Conservation (phyloP, 2,888 invertebrate species). For the Drosophila crucigera region DNA sequence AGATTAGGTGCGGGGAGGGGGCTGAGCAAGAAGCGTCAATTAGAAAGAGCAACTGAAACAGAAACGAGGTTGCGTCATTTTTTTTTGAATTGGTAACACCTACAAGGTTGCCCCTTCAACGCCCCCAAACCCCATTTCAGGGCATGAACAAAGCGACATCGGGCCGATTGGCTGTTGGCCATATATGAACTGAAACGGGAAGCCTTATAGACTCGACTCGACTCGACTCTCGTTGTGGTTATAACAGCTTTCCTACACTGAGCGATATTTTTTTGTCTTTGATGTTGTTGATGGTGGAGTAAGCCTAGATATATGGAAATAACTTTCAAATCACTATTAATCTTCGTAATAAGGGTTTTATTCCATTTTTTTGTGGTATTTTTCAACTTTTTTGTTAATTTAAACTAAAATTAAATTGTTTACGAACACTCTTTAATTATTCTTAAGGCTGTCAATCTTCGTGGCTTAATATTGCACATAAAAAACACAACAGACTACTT, state of each 20-base stretch:
- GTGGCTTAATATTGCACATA: neutral
- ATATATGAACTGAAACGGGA: constrained; percentile 63
- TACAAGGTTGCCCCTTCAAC: constrained; percentile 30
- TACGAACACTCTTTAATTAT: neutral
- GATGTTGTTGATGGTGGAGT: neutral
- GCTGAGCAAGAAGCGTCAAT: constrained; percentile 31
- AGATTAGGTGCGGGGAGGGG: constrained; percentile 59
- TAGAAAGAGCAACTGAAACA: neutral
- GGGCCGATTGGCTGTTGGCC: constrained; percentile 37
- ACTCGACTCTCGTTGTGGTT: constrained; percentile 42
- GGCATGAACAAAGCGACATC: constrained; percentile 25
- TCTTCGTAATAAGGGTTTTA: neutral
- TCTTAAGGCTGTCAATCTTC: neutral
- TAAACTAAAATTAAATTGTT: neutral
- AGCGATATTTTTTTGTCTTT: neutral
- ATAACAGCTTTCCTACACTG: constrained; percentile 34
- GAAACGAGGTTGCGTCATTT: constrained; percentile 54
- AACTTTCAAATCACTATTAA: neutral
- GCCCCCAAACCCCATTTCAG: constrained; percentile 36
- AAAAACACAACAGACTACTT: neutral
- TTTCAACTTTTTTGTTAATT: neutral
- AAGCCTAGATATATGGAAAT: no score
- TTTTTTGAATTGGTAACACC: constrained; percentile 37
- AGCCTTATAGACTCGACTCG: constrained; percentile 59
- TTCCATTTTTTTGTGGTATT: neutral